phyloP scores from a whole-genome alignment of 2,113 vertebrate genomes.

The Dipodomys spectabilis region DNA sequence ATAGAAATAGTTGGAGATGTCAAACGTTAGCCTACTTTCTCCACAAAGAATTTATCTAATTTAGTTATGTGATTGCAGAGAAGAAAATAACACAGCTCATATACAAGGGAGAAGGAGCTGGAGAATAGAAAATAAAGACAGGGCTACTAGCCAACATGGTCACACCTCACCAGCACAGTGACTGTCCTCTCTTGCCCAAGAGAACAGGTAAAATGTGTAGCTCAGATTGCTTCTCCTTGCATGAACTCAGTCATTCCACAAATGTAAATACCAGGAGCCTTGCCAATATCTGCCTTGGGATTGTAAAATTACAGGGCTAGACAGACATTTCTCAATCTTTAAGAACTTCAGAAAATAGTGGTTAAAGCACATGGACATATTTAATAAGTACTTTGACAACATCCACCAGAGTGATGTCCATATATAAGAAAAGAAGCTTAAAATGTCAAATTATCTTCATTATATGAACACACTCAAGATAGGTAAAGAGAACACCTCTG shows the following conservation, averaged over 20 bases:
- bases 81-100: background rate
- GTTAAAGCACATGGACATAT: background rate
- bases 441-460: constrained; percentile 28
- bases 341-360: background rate
- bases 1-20: background rate
- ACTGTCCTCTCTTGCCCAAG: background rate
- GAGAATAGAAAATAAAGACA: background rate
- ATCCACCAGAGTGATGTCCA: background rate
- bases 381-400: background rate
- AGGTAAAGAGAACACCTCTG: background rate
- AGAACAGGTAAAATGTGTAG: background rate
- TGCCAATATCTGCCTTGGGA: background rate
- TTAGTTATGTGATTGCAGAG: background rate
- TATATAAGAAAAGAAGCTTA: background rate
- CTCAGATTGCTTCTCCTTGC: background rate
- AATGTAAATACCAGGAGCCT: background rate
- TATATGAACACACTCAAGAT: background rate
- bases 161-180: background rate
- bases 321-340: background rate
- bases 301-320: constrained; percentile 6
- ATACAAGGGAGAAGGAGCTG: background rate
- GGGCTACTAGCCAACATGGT: fast-evolving
- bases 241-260: background rate
- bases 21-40: background rate
- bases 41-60: constrained; percentile 3